Evolutionary conservation across 37 sponge, comb jelly and placozoan species (phyloP), one percentile per base, ranked within the genome.

Genomic region (Ianthella basta): DNA sequence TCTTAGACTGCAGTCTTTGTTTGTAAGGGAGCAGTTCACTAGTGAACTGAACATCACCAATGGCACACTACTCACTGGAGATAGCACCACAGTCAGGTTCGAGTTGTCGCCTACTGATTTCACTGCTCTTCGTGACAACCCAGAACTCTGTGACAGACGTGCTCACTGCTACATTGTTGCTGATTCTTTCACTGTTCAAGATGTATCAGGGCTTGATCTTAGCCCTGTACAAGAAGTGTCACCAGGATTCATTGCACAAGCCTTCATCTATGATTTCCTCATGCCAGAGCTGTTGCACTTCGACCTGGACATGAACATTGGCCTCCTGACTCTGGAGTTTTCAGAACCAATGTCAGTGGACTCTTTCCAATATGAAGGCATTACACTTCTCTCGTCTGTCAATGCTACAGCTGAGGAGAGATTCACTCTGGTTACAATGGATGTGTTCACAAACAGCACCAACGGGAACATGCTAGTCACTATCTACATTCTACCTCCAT

Each of bases 261-360:
- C 34, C 0, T 90, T 91, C 50, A 85, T 95, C 18, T 73, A 72
- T 55, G 97, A 97, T 73, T 55, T n/a, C 5, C 41, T 56, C 16
- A 38, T 40, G 20, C 97, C 97, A 30, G 23, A 24, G 20, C 36
- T 97, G 19, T 13, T 66, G n/a, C 29, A 75, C 23, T 97, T 94
- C 72, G 84, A 92, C 66, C 78, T 97, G 36, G 91, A 97, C 55
- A 89, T 97, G 94, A 78, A 97, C 84, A 64, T 30, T 27, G 97
- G 97, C 39, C 44, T 97, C 56, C 73, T 97, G 32, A 89, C 84
- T 5, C 55, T 97, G 35, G 44, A 37, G 39, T 92, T 97, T 56
- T 89, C 95, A 32, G 97, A 97, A 55, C 97, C 97, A 38, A 79
- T 97, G 24, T 55, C 44, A 20, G 89, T 80, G 14, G 78, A 79